These are phyloP conservation scores for Zoanthus gigantus DNA, from an alignment of 92 coral and sea anemone genomes.

Conservation along the genomic window DNA sequence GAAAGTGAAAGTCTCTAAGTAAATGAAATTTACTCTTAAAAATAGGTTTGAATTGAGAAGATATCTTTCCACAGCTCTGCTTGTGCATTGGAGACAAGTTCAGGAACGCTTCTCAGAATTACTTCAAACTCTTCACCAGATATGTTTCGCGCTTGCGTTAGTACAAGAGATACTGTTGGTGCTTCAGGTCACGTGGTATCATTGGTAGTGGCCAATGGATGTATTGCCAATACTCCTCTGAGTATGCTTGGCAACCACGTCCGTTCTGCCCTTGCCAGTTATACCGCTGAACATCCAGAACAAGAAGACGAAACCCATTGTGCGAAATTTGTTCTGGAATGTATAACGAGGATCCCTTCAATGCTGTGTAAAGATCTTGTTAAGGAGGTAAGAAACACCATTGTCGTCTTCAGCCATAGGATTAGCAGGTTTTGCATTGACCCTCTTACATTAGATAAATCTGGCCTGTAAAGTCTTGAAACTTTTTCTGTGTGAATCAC, in stretches of 20 bases:
- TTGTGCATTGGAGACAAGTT: slow-evolving; percentile 73
- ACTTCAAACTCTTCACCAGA: slow-evolving; percentile 72
- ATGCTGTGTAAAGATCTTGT: slow-evolving; percentile 77
- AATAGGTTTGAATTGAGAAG: background rate
- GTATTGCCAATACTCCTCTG: slow-evolving; percentile 79
- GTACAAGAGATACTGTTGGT: slow-evolving; percentile 68
- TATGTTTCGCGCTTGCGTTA: slow-evolving; percentile 58
- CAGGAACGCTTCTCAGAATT: slow-evolving; percentile 70
- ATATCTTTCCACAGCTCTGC: slow-evolving; percentile 5
- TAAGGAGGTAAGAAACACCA: slow-evolving; percentile 63
- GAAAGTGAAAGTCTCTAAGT: background rate
- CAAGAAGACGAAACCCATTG: slow-evolving; percentile 40
- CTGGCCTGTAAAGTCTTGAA: background rate
- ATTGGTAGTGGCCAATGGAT: slow-evolving; percentile 81
- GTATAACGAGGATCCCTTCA: slow-evolving; percentile 78
- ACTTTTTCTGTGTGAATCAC: too few species aligned
- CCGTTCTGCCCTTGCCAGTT: slow-evolving; percentile 60
- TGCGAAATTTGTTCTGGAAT: slow-evolving; percentile 73
- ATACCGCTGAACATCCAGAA: slow-evolving; percentile 17
- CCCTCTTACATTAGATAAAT: background rate
- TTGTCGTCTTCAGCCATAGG: too few species aligned
- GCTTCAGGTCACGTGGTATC: slow-evolving; percentile 89
- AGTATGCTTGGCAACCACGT: slow-evolving; percentile 86
- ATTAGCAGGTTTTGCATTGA: too few species aligned
- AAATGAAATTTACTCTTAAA: background rate